These are phyloP conservation scores for Halichoeres trimaculatus DNA, from an alignment of 2,113 vertebrate genomes.

Conservation along the genomic window DNA sequence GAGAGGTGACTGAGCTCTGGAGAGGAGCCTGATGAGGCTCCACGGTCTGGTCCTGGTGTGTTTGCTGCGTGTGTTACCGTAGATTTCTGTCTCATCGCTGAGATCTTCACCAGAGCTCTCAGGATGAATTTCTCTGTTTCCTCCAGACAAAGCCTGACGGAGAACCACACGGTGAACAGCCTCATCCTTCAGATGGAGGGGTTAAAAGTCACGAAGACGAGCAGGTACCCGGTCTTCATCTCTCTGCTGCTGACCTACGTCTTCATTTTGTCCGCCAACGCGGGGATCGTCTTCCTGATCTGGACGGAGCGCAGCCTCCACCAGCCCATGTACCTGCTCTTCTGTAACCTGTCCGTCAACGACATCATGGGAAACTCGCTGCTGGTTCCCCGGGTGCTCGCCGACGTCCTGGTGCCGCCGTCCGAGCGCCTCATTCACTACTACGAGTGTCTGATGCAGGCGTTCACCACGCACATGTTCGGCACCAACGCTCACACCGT, in stretches of 20 bases:
- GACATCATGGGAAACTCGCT: slow-evolving; percentile 66
- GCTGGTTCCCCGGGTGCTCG: slow-evolving; percentile 61
- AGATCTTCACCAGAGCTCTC: no score
- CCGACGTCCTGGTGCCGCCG: slow-evolving; percentile 40
- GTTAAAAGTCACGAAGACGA: slow-evolving; percentile 47
- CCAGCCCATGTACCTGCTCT: slow-evolving; percentile 74
- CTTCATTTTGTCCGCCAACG: slow-evolving; percentile 57
- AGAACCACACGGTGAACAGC: slow-evolving; percentile 47
- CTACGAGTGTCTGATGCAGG: slow-evolving; percentile 67
- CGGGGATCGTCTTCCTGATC: slow-evolving; percentile 53
- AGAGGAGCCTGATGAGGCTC: no score
- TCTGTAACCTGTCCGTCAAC: slow-evolving; percentile 67
- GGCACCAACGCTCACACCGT: slow-evolving; percentile 54
- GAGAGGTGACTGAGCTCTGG: no score
- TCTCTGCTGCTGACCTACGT: slow-evolving; percentile 64
- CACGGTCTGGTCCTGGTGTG: no score
- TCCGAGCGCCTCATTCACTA: slow-evolving; percentile 65
- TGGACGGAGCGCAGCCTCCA: slow-evolving; percentile 56
- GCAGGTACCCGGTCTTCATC: slow-evolving; percentile 57
- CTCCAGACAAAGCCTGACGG: slow-evolving; percentile 29
- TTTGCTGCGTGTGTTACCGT: no score
- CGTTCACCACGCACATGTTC: slow-evolving; percentile 64
- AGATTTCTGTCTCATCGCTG: no score
- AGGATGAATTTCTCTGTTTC: background rate
- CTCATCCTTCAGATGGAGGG: slow-evolving; percentile 68